Evolutionary conservation across 2,797 vertebrate genomes (phyloP), one percentile per base, ranked within the genome.

Genomic region (Tokudaia tokunoshimensis): DNA sequence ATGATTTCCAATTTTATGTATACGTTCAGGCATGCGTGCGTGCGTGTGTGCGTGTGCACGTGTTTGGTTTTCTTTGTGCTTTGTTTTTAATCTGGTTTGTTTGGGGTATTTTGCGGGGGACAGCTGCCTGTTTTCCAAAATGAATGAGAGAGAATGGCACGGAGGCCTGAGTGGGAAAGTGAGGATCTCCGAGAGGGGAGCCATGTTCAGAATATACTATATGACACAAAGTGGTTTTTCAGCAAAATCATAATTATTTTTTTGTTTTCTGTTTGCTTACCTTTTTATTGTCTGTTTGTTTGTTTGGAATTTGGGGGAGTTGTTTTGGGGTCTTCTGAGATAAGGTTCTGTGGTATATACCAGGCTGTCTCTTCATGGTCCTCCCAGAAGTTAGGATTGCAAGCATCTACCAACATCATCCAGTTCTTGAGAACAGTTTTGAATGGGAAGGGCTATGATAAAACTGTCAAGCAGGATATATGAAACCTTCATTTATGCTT

Each of bases 401-500:
- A 72, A 41, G 13, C 26, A 34, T 29, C 7, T 5, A 17, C 7
- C 37, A 34, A 44, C 20, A 72, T 7, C 41, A 26, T 57, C 37
- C 50, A 55, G 19, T 50, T 82, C 57, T 87, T 90, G 74, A 86
- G 44, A 91, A 84, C 74, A 76, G 17, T 89, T 94, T 59, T 93
- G 63, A 89, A 94, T 80, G 26, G 55, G 29, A 86, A 95, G 17
- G 19, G 9, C 6, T 12, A 34, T 84, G 37, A 91, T 65, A 75
- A 97, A 80, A 93, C n/a, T 13, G 96, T 59, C 44, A 94, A 94
- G 6, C 76, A 96, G 81, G 55, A 70, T 63, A 67, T 3, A 57
- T 57, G 76, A 84, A 96, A 91, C 70, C 2, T 44, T 72, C 86
- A 70, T 88, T 75, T 88, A 97, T 26, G 3, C 67, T 82, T 96